Evolutionary conservation across 1,140 invertebrate species (phyloP).

Genomic region (Bursaphelenchus mucronatus): DNA sequence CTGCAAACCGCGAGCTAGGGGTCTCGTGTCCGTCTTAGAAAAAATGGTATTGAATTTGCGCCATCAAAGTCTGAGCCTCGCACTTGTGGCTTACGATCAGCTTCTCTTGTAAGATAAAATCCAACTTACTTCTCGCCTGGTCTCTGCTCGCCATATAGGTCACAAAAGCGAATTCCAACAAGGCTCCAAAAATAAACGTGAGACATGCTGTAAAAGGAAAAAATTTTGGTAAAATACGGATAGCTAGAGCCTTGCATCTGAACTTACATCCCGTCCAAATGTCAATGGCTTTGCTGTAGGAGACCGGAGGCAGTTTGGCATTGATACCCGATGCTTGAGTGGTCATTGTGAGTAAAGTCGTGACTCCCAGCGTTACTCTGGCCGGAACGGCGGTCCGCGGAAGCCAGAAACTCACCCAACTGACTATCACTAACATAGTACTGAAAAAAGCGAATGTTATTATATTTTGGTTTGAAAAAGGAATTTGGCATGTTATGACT

Average conservation of each 20-base stretch:
- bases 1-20: too few species aligned
- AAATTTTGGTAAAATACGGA: neutral
- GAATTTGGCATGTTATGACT: neutral
- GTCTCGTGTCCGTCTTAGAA: neutral
- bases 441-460: slow-evolving; percentile 15
- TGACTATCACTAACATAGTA: slow-evolving; percentile 66
- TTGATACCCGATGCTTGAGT: slow-evolving; percentile 94
- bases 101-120: neutral
- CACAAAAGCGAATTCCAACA: slow-evolving; percentile 89
- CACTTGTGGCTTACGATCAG: neutral
- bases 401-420: slow-evolving; percentile 65
- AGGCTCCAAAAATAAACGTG: slow-evolving; percentile 89
- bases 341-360: slow-evolving; percentile 71
- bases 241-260: neutral
- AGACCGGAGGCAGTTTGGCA: slow-evolving; percentile 88
- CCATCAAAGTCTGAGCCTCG: neutral
- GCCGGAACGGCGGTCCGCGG: slow-evolving; percentile 64
- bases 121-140: slow-evolving; percentile 52
- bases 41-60: neutral
- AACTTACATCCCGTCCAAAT: slow-evolving; percentile 56
- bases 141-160: slow-evolving; percentile 77
- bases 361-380: slow-evolving; percentile 57
- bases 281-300: slow-evolving; percentile 75
- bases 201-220: slow-evolving; percentile 71
- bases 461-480: slow-evolving; percentile 1